Evolutionary conservation across 2,113 vertebrate genomes (phyloP), one percentile per base, ranked within the genome.

Genomic region (Lipophrys pholis): DNA sequence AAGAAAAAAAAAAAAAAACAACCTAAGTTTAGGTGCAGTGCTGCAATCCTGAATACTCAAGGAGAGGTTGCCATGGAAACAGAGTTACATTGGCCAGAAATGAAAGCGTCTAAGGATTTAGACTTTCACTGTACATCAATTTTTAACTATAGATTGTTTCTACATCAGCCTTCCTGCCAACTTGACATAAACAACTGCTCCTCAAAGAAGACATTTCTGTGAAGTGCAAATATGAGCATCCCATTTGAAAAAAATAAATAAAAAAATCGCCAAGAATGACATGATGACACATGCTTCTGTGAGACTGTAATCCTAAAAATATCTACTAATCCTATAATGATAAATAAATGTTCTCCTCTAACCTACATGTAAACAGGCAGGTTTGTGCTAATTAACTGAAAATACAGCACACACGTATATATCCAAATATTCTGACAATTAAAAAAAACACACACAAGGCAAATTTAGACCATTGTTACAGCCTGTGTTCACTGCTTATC

Each of bases 11-110:
- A 79, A 86, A 40, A 45, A n/a, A n/a, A n/a, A n/a, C n/a, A n/a
- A 73, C 68, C 77, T 84, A 93, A 91, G 88, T 93, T 92, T 92
- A 93, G 90, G 86, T 90, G 88, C 91, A 91, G 77, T 87, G 90
- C 90, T 90, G 91, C 91, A 91, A 92, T 90, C 86, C 90, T 86
- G 90, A 87, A 91, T 90, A 89, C 90, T 90, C 87, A 90, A 91
- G 89, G 77, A 90, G 87, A 56, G 87, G 94, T 94, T 93, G 87
- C 92, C 89, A 91, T 94, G 93, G 94, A 94, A 94, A 94, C 93
- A 93, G 90, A 92, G 90, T 93, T 93, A 91, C 91, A 93, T 85
- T 91, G 92, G 92, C 87, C 90, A 91, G 87, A 90, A 94, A 91
- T 90, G 89, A 92, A 92, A 90, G 89, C 78, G 67, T 92, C 90